Evolutionary conservation across 1,140 invertebrate species (phyloP), one percentile per base, ranked within the genome.

Genomic region (Camponotus floridanus): DNA sequence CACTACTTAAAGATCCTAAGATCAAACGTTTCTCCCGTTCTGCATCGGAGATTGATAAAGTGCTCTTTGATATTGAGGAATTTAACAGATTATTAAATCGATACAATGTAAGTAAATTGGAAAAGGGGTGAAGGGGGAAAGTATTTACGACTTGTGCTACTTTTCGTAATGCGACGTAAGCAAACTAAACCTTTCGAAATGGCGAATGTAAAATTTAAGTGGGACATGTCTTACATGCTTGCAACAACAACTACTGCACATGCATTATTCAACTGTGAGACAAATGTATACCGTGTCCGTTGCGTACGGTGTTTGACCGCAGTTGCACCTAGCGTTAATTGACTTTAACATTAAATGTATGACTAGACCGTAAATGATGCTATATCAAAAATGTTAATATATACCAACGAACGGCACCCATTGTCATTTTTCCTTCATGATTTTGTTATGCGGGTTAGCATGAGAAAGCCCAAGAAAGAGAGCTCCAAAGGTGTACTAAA

Each of bases 191-290:
- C 11, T 78, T 45, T 21, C 57, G 39, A 61, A 48, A 42, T 83
- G 79, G 55, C 68, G 26, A 83, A 42, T n/a, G 57, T 74, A 57
- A 74, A 73, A 74, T 45, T 73, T 83, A 83, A 83, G 79, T 83
- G 79, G 79, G 8, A 74, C 79, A 31, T 59, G 67, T 73, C 55
- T 45, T n/a, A 39, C 36, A n/a, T 0, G 2, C 21, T 71, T 61
- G 79, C 67, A n/a, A 33, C 68, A 71, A 59, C 18, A 71, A 33
- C 18, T 55, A 33, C 18, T 55, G 64, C 48, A 36, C 26, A 18
- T 55, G 51, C 78, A 73, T 55, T 55, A 55, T 73, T 73, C 68
- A 36, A 31, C 57, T 18, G 33, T 11, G 26, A 59, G 39, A 36
- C 57, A 62, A 83, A 61, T 42, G 7, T 36, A 62, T 4, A 68